Evolutionary conservation across 2,888 invertebrate species (phyloP).

Genomic region (Branchellion lobata): DNA sequence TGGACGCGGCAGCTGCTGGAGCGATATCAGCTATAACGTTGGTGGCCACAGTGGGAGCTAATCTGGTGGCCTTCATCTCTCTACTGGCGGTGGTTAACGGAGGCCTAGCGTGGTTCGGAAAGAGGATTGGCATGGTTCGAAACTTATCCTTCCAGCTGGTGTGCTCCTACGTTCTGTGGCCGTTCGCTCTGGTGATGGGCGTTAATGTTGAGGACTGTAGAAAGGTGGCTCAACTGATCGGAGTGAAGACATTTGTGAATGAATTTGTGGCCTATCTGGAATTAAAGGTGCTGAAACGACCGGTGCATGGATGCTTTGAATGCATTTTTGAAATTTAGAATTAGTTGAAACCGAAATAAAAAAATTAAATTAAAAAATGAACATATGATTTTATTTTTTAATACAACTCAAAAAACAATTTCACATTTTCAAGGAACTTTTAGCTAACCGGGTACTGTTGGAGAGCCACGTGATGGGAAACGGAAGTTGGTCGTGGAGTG

Average conservation of each 20-base stretch:
- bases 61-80: not conserved
- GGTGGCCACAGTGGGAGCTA: not conserved
- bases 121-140: not conserved
- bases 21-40: not conserved
- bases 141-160: not conserved
- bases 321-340: too few species aligned
- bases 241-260: not conserved
- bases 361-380: too few species aligned
- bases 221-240: not conserved
- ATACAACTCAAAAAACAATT: too few species aligned
- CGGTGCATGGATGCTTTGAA: too few species aligned
- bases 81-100: not conserved
- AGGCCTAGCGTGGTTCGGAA: not conserved
- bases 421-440: not conserved
- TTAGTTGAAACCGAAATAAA: too few species aligned
- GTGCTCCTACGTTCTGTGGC: constrained; percentile 13
- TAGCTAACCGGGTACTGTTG: not conserved
- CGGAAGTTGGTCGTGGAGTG: not conserved
- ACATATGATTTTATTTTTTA: too few species aligned
- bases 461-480: not conserved
- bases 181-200: not conserved
- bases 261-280: constrained; percentile 15
- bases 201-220: constrained; percentile 7
- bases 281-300: not conserved
- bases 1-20: not conserved